Percentiles rank a stretch among this genome's conserved stretches.
Conservation (phyloP, 2,113 vertebrate genomes). For the Sterna hirundo region DNA sequence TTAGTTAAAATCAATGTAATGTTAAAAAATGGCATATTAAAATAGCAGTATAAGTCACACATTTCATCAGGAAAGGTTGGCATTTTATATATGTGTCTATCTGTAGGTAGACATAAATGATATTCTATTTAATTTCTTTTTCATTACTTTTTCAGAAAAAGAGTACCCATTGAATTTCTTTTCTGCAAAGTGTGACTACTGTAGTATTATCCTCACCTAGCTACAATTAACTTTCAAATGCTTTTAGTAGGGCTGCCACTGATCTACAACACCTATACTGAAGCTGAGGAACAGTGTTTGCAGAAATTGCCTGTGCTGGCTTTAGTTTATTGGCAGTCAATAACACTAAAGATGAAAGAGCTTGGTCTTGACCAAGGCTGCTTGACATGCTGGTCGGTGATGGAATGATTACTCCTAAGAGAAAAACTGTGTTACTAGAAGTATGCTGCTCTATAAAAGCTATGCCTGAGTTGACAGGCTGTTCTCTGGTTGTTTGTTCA, state of each 20-base stretch:
- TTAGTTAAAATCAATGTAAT: not conserved
- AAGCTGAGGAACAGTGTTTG: not conserved
- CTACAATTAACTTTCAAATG: not conserved
- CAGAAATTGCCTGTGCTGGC: not conserved
- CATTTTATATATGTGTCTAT: not conserved
- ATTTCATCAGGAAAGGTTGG: not conserved
- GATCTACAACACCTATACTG: not conserved
- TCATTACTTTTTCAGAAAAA: not conserved
- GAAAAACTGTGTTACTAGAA: not conserved
- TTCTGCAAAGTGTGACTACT: not conserved
- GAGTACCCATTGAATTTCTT: not conserved
- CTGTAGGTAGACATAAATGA: no score
- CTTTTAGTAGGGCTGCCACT: not conserved
- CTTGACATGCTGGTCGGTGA: not conserved
- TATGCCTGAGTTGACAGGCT: not conserved
- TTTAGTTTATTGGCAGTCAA: not conserved
- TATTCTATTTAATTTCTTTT: not conserved
- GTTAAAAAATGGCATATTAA: not conserved
- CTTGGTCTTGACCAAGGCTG: not conserved
- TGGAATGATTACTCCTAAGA: not conserved
- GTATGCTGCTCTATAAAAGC: not conserved
- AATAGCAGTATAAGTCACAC: not conserved
- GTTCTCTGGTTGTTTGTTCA: not conserved
- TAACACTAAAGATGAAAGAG: not conserved
- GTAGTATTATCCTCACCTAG: not conserved